Evolutionary conservation across 2,888 invertebrate species (phyloP).

Genomic region (Cotesia congregata): DNA sequence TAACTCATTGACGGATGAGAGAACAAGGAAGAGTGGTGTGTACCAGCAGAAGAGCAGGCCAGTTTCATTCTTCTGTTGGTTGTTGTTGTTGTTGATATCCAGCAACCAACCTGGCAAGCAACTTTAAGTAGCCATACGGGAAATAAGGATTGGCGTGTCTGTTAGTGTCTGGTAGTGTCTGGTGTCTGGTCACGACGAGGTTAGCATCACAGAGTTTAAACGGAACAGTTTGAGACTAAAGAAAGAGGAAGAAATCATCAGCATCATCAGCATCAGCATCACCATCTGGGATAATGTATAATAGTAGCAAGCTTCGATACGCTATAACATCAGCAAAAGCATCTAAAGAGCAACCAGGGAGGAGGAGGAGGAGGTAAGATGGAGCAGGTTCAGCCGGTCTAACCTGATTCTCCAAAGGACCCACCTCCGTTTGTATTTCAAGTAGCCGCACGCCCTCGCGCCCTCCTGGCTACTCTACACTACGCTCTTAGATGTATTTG

Average conservation of each 20-base stretch:
- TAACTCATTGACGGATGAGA: not conserved
- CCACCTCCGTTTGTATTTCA: conserved; percentile 69
- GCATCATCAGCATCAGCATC: not conserved
- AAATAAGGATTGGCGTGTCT: not conserved
- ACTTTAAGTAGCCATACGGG: conserved; percentile 19
- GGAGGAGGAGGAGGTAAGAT: conserved; percentile 54
- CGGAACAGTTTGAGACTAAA: not conserved
- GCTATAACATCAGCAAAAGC: not conserved
- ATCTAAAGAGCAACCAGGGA: conserved; percentile 30
- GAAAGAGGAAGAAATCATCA: conserved; percentile 14
- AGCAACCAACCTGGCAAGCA: not conserved
- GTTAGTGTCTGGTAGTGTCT: not conserved
- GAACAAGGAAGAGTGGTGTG: not conserved
- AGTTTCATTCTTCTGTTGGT: not conserved
- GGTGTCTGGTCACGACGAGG: conserved; percentile 28
- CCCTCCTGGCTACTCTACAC: conserved; percentile 46
- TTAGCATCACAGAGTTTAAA: conserved; percentile 11
- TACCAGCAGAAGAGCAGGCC: not conserved
- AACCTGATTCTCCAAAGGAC: conserved; percentile 70
- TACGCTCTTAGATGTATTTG: conserved; percentile 42
- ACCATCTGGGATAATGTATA: not conserved
- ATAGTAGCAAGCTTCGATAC: no score
- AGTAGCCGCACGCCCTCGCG: conserved; percentile 67
- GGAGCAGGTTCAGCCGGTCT: conserved; percentile 71
- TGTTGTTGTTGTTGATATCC: not conserved